phyloP scores from a whole-genome alignment of 2,888 invertebrate genomes.

The Alsophila aescularia region DNA sequence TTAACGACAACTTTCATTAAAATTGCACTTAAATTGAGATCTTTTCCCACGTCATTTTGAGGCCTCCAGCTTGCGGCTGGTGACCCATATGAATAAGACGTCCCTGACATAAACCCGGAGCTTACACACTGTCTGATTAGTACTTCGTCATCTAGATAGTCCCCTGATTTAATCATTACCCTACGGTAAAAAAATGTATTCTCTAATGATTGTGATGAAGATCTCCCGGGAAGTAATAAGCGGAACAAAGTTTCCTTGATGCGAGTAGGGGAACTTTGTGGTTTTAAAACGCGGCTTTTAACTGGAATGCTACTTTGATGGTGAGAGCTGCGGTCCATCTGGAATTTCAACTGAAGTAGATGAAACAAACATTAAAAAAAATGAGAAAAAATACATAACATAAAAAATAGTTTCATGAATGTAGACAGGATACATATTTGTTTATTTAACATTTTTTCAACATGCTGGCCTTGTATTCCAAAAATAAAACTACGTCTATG shows the following conservation, averaged over 20 bases:
- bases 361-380: no score
- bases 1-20: no score
- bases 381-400: no score
- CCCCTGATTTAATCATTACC: constrained; percentile 69
- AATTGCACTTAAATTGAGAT: no score
- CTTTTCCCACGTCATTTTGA: no score
- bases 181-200: constrained; percentile 48
- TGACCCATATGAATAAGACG: no score
- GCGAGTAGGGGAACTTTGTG: neutral
- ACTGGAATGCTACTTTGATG: neutral
- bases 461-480: no score
- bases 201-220: constrained; percentile 23
- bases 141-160: constrained; percentile 7
- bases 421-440: no score
- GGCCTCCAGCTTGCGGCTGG: no score
- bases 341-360: neutral
- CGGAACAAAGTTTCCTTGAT: constrained; percentile 6
- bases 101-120: neutral
- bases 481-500: no score
- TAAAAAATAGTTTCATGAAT: no score
- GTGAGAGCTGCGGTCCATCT: neutral
- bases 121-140: neutral
- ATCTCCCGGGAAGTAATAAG: constrained; percentile 8
- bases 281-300: constrained; percentile 2
- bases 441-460: no score